Evolutionary conservation across 2,797 vertebrate species (phyloP), one percentile per base, ranked within the genome.

Genomic region (Rhadinocentrus ornatus): DNA sequence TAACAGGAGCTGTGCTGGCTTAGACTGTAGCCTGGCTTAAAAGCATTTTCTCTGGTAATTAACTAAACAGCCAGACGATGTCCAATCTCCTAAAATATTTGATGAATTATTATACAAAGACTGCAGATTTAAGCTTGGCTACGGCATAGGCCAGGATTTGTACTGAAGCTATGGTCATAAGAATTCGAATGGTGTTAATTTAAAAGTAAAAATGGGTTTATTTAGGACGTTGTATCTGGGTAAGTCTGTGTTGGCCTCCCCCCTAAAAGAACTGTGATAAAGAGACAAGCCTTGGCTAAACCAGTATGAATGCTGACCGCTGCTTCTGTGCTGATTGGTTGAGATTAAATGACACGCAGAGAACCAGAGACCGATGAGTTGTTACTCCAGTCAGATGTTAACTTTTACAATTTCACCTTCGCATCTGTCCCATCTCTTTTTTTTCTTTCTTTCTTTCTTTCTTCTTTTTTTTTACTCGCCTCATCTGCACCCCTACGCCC

Each of bases 91-190:
- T 22, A 59, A 65, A 41, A 10, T 32, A 4, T 50, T 52, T 34
- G 3, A 58, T 31, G 15, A 24, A 15, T 35, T 35, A 3, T 5
- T 56, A 32, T 26, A 1, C 1, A 66, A 32, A 24, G 3, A 41
- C 73, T 78, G 34, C n/a, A 62, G 35, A 46, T 61, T 12, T 4
- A 65, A 68, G 78, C 75, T 56, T 48, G 50, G 80, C 71, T 81
- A n/a, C 73, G 39, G 78, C 58, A 37, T 72, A 81, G 44, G 66
- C 75, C 78, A 83, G 78, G 60, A 81, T 61, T 65, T 57, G 27
- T 66, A 66, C 74, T 81, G 61, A 79, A 83, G 73, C 81, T 86
- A 69, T 74, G 68, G 80, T 73, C 66, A 74, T 57, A 81, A 73
- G 48, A 78, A 37, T 4, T 70, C 9, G 34, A 60, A 63, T 31